Percentiles rank a stretch among this genome's conserved stretches.
phyloP scores from a whole-genome alignment of 2,113 vertebrate species.

The Lagenorhynchus albirostris region DNA sequence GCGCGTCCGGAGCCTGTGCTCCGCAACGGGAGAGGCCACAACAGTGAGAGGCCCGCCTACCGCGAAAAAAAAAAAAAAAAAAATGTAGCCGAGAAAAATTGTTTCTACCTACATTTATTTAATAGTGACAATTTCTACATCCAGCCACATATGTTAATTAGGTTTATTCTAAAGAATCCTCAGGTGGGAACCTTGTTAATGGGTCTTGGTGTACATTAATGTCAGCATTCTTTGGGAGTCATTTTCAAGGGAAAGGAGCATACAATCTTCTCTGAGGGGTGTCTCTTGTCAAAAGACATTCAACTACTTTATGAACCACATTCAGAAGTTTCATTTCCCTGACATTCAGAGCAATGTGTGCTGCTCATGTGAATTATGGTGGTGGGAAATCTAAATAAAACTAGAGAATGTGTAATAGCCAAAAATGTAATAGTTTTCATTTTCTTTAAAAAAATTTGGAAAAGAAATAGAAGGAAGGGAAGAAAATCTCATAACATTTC shows the following conservation, averaged over 20 bases:
- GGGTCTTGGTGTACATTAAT: not conserved
- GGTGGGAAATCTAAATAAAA: not conserved
- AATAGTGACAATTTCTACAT: not conserved
- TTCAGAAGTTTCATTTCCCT: not conserved
- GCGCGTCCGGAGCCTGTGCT: too few relatives aligned
- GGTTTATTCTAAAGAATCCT: not conserved
- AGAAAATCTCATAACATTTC: not conserved
- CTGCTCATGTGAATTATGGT: not conserved
- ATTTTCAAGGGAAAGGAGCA: slow-evolving; percentile 25
- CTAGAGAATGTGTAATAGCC: not conserved
- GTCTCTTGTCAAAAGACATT: not conserved
- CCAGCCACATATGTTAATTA: not conserved
- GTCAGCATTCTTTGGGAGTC: not conserved
- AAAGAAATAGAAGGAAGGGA: not conserved
- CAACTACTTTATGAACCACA: not conserved
- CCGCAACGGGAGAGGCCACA: too few relatives aligned
- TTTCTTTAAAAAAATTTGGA: not conserved
- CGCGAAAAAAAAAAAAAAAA: not conserved
- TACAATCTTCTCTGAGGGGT: not conserved
- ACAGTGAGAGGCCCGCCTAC: too few relatives aligned
- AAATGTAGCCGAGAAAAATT: not conserved
- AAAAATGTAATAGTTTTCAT: not conserved
- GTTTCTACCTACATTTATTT: not conserved
- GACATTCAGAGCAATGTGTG: not conserved
- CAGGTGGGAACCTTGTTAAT: not conserved